These are phyloP conservation scores for Trichonephila clavata DNA, from an alignment of 1,140 invertebrate genomes.

Conservation along the genomic window DNA sequence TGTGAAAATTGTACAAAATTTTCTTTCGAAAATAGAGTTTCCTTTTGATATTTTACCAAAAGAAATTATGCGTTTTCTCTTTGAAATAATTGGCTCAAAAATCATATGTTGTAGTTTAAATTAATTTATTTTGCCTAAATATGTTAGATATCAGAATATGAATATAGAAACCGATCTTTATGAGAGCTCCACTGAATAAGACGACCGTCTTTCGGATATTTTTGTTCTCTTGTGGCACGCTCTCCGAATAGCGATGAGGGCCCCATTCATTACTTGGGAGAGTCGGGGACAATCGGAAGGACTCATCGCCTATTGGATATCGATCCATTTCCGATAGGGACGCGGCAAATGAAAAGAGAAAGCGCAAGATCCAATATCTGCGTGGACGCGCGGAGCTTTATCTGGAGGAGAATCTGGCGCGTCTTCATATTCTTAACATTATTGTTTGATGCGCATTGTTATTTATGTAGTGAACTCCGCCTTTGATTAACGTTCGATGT, in stretches of 20 bases:
- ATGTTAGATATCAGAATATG: no score
- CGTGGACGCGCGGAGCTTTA: background rate
- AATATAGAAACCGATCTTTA: no score
- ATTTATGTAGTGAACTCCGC: background rate
- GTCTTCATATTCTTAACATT: background rate
- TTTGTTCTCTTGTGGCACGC: background rate
- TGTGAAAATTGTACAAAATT: no score
- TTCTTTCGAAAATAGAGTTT: no score
- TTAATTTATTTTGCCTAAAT: no score
- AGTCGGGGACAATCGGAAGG: background rate
- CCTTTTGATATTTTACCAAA: no score
- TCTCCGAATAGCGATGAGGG: background rate
- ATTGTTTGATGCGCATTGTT: constrained; percentile 1
- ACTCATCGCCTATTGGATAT: background rate
- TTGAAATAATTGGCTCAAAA: no score
- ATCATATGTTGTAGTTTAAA: no score
- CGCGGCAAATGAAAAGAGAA: background rate
- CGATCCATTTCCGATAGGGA: background rate
- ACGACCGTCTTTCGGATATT: background rate
- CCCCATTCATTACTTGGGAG: background rate
- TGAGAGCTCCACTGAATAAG: no score
- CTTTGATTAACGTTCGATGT: background rate
- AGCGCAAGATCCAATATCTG: background rate
- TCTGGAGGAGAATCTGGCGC: background rate
- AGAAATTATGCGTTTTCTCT: no score